Evolutionary conservation across 2,888 invertebrate species (phyloP).

Genomic region (Drosophila sordidula): DNA sequence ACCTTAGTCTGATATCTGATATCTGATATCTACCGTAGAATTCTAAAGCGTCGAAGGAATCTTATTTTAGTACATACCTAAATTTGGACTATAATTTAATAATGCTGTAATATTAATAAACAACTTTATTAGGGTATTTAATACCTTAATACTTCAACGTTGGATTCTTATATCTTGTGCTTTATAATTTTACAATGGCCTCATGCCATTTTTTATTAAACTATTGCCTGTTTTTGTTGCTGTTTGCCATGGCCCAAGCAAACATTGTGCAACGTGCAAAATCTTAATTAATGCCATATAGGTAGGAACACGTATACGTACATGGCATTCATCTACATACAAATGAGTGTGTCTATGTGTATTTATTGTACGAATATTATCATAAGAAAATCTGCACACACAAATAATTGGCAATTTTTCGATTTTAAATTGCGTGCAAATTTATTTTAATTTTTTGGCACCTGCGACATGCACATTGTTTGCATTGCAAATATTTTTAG

Average conservation of each 20-base stretch:
- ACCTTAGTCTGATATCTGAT: too few relatives aligned
- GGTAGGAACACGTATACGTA: neutral
- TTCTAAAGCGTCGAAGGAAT: too few relatives aligned
- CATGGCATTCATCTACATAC: slow-evolving; percentile 4
- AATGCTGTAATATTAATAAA: too few relatives aligned
- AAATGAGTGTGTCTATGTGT: neutral
- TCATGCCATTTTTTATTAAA: slow-evolving; percentile 53
- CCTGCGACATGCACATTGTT: slow-evolving; percentile 61
- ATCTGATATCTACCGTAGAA: too few relatives aligned
- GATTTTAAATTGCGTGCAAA: slow-evolving; percentile 76
- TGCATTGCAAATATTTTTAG: slow-evolving; percentile 72
- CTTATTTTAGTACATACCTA: too few relatives aligned
- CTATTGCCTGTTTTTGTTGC: slow-evolving; percentile 40
- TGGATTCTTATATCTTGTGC: slow-evolving; percentile 12
- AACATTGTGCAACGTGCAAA: slow-evolving; percentile 58
- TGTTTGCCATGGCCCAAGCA: slow-evolving; percentile 55
- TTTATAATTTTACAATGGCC: slow-evolving; percentile 39
- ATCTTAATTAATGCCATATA: slow-evolving; percentile 67
- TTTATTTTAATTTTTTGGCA: slow-evolving; percentile 72
- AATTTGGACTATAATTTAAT: too few relatives aligned
- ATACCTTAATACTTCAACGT: neutral
- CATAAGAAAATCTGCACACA: slow-evolving; percentile 50
- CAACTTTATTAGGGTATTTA: slow-evolving; percentile 19
- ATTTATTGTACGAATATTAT: slow-evolving; percentile 25
- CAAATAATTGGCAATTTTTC: slow-evolving; percentile 74